A percentile compares a stretch with the other conserved stretches of the same genome.
Conservation (phyloP, 2,888 invertebrate genomes). For the Pegoplata infirma region DNA sequence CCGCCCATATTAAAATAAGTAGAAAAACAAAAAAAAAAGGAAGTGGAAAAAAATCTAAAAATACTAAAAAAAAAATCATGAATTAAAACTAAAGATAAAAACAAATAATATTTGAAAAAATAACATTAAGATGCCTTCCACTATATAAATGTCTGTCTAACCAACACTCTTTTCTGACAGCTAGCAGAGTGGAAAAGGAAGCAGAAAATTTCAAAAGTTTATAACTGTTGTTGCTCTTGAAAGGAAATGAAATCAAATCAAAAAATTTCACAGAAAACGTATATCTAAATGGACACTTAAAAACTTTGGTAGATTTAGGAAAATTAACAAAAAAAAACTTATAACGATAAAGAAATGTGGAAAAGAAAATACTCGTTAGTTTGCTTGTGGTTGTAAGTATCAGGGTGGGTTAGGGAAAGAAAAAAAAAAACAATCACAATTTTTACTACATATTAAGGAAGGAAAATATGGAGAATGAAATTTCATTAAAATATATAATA, state of each 20-base stretch:
- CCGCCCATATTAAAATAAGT: conserved; percentile 50
- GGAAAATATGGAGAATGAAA: conserved; percentile 30
- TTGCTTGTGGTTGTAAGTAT: neutral
- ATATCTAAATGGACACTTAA: conserved; percentile 40
- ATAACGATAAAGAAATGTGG: neutral
- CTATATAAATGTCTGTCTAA: neutral
- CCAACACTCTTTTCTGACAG: conserved; percentile 3
- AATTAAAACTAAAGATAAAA: conserved; percentile 37
- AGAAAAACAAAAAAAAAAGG: neutral
- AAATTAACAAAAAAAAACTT: neutral
- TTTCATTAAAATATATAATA: conserved; percentile 38
- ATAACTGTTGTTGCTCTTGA: conserved; percentile 1
- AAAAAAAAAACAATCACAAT: conserved; percentile 9
- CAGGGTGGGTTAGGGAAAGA: neutral
- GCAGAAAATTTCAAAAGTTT: conserved; percentile 15
- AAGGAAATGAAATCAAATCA: conserved; percentile 29
- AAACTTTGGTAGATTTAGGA: conserved; percentile 3
- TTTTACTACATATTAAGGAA: conserved; percentile 17
- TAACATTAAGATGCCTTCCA: conserved; percentile 43
- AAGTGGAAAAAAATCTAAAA: neutral
- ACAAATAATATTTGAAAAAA: conserved; percentile 26
- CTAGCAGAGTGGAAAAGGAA: conserved; percentile 10
- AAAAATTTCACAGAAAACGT: conserved; percentile 1
- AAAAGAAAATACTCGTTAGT: neutral
- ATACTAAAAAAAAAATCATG: neutral